Percentiles rank a stretch among this genome's conserved stretches.
These are phyloP conservation scores for Sparidentex hasta DNA, from an alignment of 2,797 vertebrate genomes.

Conservation along the genomic window DNA sequence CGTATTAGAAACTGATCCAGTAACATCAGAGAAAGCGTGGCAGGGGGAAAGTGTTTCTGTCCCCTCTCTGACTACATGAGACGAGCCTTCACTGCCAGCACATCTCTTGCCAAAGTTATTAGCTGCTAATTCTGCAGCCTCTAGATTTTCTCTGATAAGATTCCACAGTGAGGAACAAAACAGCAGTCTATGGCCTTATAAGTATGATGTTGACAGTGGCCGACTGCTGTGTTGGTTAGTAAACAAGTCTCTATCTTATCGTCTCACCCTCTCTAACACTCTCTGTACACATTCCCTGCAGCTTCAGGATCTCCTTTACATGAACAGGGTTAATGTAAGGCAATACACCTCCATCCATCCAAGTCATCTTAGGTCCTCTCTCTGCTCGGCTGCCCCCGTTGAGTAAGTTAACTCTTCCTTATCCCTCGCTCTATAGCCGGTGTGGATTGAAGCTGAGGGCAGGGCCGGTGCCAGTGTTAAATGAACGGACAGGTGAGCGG, in stretches of 20 bases:
- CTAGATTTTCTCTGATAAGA: slow-evolving; percentile 67
- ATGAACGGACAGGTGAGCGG: slow-evolving; percentile 72
- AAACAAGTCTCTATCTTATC: slow-evolving; percentile 37
- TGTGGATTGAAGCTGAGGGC: slow-evolving; percentile 48
- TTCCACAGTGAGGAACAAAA: slow-evolving; percentile 36
- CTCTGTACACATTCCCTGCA: slow-evolving; percentile 47
- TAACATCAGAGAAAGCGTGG: slow-evolving; percentile 38
- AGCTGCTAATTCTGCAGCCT: slow-evolving; percentile 59
- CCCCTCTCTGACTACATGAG: slow-evolving; percentile 43
- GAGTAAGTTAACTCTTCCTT: slow-evolving; percentile 74
- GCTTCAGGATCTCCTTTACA: slow-evolving; percentile 47
- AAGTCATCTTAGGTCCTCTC: slow-evolving; percentile 69
- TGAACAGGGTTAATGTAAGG: slow-evolving; percentile 74
- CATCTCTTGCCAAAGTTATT: slow-evolving; percentile 63
- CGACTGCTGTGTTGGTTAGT: slow-evolving; percentile 33
- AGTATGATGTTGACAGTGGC: not conserved
- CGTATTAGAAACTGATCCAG: slow-evolving; percentile 15
- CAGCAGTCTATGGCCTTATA: not conserved
- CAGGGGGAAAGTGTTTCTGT: slow-evolving; percentile 42
- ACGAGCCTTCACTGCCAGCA: slow-evolving; percentile 45
- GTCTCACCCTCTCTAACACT: slow-evolving; percentile 27
- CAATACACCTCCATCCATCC: slow-evolving; percentile 72
- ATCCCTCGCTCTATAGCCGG: slow-evolving; percentile 31
- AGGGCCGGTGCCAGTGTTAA: slow-evolving; percentile 60
- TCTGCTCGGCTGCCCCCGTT: slow-evolving; percentile 71